These are phyloP conservation scores for Clarias gariepinus DNA, from an alignment of 2,113 vertebrate genomes.

Conservation along the genomic window DNA sequence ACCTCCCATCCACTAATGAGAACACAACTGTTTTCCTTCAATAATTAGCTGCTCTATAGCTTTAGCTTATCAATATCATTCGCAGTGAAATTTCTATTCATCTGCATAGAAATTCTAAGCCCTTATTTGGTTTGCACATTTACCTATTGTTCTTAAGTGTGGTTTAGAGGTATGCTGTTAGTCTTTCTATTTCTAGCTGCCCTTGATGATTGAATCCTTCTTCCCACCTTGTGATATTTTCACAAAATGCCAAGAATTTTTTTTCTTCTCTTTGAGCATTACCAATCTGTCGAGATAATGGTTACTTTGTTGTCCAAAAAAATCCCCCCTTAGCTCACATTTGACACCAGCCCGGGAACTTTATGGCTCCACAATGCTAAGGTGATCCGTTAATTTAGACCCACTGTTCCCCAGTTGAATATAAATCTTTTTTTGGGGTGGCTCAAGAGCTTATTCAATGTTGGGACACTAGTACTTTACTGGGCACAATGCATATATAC, in stretches of 20 bases:
- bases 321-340: not conserved
- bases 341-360: not conserved
- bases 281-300: conserved; percentile 21
- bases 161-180: not conserved
- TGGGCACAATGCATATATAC: not conserved
- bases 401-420: not conserved
- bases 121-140: conserved; percentile 23
- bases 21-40: conserved; percentile 33
- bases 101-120: conserved; percentile 34
- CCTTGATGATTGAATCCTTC: conserved; percentile 11
- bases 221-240: conserved; percentile 32
- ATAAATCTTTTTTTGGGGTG: not conserved
- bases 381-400: not conserved
- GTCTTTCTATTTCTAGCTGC: conserved; percentile 30
- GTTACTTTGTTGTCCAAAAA: not conserved
- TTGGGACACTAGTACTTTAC: not conserved
- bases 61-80: conserved; percentile 34
- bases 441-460: not conserved
- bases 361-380: not conserved
- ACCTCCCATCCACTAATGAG: conserved; percentile 25
- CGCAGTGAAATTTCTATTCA: conserved; percentile 40
- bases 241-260: conserved; percentile 27
- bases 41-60: conserved; percentile 25
- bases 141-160: conserved; percentile 15
- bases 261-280: conserved; percentile 21